Evolutionary conservation across 2,888 invertebrate species (phyloP), one percentile per base, ranked within the genome.

Genomic region (Luperina testacea): DNA sequence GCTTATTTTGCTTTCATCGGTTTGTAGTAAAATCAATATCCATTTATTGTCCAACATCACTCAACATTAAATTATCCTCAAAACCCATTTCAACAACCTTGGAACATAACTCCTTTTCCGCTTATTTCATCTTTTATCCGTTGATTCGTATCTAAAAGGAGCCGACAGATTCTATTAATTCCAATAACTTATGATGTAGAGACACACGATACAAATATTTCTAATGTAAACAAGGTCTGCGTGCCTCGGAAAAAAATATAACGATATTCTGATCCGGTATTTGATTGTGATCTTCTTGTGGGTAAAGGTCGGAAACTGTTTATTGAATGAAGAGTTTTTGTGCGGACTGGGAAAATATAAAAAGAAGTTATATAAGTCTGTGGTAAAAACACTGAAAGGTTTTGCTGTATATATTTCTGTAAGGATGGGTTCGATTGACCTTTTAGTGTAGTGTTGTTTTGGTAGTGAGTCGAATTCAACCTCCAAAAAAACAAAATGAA

Each of bases 181-280:
- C 78, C 78, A 79, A 87, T 81, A 82, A 77, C 27, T 78, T 77
- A 67, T 65, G 77, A 63, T 77, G 81, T 78, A 74, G 80, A 84
- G 75, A 63, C 74, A 77, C 83, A 80, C 75, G 86, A 73, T 84
- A 87, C 84, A 88, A 87, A 87, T 89, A 90, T 90, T 88, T 86
- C 67, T 75, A 85, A 86, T 76, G 90, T 87, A 91, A 91, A 91
- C 90, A 89, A 83, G 77, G 64, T 51, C 65, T 75, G 71, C 69
- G 83, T 72, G 75, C 61, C 79, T 13, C n/a, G 17, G 80, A 81
- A 89, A 87, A 88, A 87, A 89, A 87, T 69, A 72, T 88, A 88
- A 88, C 86, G 83, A 87, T 81, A 80, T 89, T 88, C 81, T 85
- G 75, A 89, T 87, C 86, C 84, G 87, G 85, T 82, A 81, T 82